Evolutionary conservation across 2,113 vertebrate species (phyloP).

Genomic region (Sula dactylatra): DNA sequence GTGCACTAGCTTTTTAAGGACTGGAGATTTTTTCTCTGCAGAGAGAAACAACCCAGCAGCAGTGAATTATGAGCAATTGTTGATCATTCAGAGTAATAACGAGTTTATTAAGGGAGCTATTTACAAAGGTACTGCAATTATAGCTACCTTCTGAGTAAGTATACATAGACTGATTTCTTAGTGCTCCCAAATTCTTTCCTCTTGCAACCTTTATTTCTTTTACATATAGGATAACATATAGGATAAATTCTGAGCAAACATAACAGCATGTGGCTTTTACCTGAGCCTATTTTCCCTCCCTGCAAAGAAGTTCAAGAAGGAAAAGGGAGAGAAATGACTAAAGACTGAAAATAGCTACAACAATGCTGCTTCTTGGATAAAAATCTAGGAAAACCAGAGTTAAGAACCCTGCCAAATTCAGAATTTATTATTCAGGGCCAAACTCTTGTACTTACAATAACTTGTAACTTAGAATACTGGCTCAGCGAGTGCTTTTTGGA

Average conservation of each 20-base stretch:
- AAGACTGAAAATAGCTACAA: not conserved
- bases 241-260: not conserved
- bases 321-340: not conserved
- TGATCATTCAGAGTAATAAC: constrained; percentile 31
- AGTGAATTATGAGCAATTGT: not conserved
- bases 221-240: not conserved
- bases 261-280: not conserved
- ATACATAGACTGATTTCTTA: not conserved
- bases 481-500: not conserved
- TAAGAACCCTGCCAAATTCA: not conserved
- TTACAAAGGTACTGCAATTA: constrained; percentile 17
- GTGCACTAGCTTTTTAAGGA: not conserved
- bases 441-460: not conserved
- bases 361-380: not conserved
- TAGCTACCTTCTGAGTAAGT: not conserved
- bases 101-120: not conserved
- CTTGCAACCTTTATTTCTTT: not conserved
- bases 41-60: not conserved
- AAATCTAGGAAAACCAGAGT: not conserved
- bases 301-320: not conserved
- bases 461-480: not conserved
- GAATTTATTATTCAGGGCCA: not conserved
- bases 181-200: not conserved
- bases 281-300: not conserved
- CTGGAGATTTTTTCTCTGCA: not conserved